Evolutionary conservation across 2,113 vertebrate species (phyloP).

Genomic region (Cygnus buccinator): DNA sequence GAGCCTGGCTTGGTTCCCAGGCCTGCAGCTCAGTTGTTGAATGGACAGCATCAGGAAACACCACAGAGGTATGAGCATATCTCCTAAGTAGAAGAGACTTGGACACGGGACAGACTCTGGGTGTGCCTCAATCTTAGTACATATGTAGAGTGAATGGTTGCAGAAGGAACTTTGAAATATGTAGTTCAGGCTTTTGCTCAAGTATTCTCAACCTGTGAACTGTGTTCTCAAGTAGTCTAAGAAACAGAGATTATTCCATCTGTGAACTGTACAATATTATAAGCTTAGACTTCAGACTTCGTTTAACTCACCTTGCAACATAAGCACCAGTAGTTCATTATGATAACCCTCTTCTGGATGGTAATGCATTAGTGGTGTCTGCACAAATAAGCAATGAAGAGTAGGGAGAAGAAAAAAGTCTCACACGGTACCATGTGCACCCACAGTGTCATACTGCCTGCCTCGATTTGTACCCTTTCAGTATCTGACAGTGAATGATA

Average conservation of each 20-base stretch:
- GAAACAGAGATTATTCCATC: neutral
- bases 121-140: neutral
- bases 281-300: constrained; percentile 9
- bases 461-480: constrained; percentile 65
- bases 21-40: neutral
- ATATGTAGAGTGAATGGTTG: neutral
- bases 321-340: neutral
- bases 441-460: constrained; percentile 17
- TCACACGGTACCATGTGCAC: neutral
- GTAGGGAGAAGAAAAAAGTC: neutral
- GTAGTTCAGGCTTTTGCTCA: neutral
- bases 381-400: neutral
- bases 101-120: neutral
- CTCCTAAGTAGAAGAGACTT: neutral
- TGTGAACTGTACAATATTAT: neutral
- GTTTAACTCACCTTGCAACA: constrained; percentile 13
- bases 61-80: neutral
- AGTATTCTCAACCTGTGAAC: neutral
- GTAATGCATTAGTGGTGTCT: constrained; percentile 36
- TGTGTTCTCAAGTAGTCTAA: neutral
- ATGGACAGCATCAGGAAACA: neutral
- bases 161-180: neutral
- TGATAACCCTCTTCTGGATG: neutral
- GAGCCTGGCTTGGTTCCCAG: neutral
- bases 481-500: constrained; percentile 66